A percentile compares a stretch with the other conserved stretches of the same genome.
Conservation (phyloP, 1,140 invertebrate species). For the Cotesia glomerata region DNA sequence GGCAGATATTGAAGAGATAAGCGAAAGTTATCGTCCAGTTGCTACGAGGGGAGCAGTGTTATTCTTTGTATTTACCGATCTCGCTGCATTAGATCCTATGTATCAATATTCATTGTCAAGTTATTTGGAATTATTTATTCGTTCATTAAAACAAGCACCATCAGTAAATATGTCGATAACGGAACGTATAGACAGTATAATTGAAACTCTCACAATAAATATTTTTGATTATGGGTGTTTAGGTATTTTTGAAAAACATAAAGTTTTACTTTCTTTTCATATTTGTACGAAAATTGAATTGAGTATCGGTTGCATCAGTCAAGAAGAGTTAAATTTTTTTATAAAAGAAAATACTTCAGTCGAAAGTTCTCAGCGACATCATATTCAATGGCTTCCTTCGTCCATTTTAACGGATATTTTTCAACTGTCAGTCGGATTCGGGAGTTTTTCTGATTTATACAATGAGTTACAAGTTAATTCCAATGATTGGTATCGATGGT, state of each 20-base stretch:
- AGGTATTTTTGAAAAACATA: conserved; percentile 89
- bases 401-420: conserved; percentile 81
- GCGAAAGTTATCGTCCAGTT: conserved; percentile 82
- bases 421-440: conserved; percentile 74
- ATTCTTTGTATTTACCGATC: conserved; percentile 87
- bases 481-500: conserved; percentile 78
- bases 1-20: conserved; percentile 78
- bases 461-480: conserved; percentile 69
- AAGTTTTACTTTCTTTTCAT: conserved; percentile 89
- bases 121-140: conserved; percentile 81
- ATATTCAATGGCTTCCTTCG: conserved; percentile 74
- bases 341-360: conserved; percentile 82
- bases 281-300: conserved; percentile 83
- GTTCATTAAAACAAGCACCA: conserved; percentile 78
- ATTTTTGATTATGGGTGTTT: conserved; percentile 90
- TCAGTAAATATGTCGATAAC: conserved; percentile 72
- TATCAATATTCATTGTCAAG: conserved; percentile 88
- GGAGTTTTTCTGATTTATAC: conserved; percentile 70
- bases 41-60: conserved; percentile 85
- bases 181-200: conserved; percentile 81
- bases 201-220: conserved; percentile 81
- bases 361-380: conserved; percentile 75
- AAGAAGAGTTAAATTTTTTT: conserved; percentile 86
- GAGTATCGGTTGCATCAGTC: conserved; percentile 68
- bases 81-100: conserved; percentile 86